phyloP scores from a whole-genome alignment of 92 coral and sea anemone species.

The Plumapathes pennacea region DNA sequence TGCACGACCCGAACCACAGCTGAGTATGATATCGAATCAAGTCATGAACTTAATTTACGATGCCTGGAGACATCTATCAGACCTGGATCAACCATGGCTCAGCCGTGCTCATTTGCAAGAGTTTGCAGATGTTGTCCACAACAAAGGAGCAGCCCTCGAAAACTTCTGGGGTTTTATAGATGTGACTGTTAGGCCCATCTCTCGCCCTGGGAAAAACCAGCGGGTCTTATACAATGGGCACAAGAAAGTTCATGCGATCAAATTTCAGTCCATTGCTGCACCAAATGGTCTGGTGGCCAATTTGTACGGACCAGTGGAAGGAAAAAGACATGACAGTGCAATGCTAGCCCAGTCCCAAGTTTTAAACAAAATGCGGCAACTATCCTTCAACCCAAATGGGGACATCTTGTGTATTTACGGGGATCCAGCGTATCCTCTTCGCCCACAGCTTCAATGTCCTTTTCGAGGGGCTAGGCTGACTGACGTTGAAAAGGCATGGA shows the following conservation, averaged over 20 bases:
- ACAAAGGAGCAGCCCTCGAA: constrained; percentile 46
- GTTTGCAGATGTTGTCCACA: constrained; percentile 41
- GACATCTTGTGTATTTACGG: constrained; percentile 20
- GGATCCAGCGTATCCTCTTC: constrained; percentile 30
- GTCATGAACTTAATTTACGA: constrained; percentile 38
- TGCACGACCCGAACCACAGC: constrained; percentile 62
- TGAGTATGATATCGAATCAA: constrained; percentile 55
- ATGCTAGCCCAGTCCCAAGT: constrained; percentile 19
- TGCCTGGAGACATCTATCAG: constrained; percentile 41
- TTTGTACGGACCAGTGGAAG: constrained; percentile 44
- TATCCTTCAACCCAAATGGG: constrained; percentile 14
- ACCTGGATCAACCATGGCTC: constrained; percentile 51
- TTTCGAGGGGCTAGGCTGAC: constrained; percentile 47
- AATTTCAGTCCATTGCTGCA: constrained; percentile 30
- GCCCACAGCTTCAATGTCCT: constrained; percentile 27
- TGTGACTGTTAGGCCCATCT: constrained; percentile 30
- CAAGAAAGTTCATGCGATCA: constrained; percentile 43
- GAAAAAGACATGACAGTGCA: constrained; percentile 43
- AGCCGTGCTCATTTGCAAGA: constrained; percentile 30
- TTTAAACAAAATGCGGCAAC: constrained; percentile 20
- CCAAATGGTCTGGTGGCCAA: constrained; percentile 40
- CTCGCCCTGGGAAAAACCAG: constrained; percentile 28
- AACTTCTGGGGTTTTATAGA: constrained; percentile 53
- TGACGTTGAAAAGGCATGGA: constrained; percentile 34
- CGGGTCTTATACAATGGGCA: constrained; percentile 35